phyloP scores from a whole-genome alignment of 2,888 invertebrate species.

The Nemotelus pantherinus region DNA sequence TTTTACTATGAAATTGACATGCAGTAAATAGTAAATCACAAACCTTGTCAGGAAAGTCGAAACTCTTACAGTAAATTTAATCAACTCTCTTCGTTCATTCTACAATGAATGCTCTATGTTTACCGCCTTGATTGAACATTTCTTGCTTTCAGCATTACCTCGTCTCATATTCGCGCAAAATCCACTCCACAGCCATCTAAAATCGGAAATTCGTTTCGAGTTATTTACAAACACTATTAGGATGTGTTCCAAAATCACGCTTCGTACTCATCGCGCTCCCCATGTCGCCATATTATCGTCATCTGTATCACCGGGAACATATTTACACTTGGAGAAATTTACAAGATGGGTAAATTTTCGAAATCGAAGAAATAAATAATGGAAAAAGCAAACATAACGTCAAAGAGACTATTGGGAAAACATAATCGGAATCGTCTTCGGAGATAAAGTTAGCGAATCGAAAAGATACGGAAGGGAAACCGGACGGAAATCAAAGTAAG shows the following conservation, averaged over 20 bases:
- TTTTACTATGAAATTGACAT: too few relatives aligned
- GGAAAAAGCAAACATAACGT: background rate
- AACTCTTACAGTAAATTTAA: slow-evolving; percentile 14
- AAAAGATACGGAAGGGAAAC: slow-evolving; percentile 25
- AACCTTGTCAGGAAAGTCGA: background rate
- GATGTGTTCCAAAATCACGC: slow-evolving; percentile 2
- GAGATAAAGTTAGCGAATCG: slow-evolving; percentile 8
- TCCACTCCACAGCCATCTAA: background rate
- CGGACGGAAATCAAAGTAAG: slow-evolving; percentile 3
- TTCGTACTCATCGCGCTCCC: background rate
- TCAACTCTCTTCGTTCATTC: slow-evolving; percentile 12
- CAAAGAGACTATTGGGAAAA: background rate
- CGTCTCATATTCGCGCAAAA: slow-evolving; percentile 6
- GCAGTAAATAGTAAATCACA: too few relatives aligned
- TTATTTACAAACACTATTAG: slow-evolving; percentile 42
- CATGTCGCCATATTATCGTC: slow-evolving; percentile 12
- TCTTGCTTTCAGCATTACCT: background rate
- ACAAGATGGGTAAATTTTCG: slow-evolving; percentile 14
- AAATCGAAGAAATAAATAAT: slow-evolving; percentile 31
- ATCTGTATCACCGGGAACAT: slow-evolving; percentile 13
- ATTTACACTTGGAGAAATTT: slow-evolving; percentile 26
- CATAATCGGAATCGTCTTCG: background rate
- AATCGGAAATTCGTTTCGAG: slow-evolving; percentile 45
- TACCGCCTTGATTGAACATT: slow-evolving; percentile 30
- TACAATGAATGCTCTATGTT: slow-evolving; percentile 1